These are phyloP conservation scores for Yponomeuta malinellus DNA, from an alignment of 2,888 invertebrate genomes.

Conservation along the genomic window DNA sequence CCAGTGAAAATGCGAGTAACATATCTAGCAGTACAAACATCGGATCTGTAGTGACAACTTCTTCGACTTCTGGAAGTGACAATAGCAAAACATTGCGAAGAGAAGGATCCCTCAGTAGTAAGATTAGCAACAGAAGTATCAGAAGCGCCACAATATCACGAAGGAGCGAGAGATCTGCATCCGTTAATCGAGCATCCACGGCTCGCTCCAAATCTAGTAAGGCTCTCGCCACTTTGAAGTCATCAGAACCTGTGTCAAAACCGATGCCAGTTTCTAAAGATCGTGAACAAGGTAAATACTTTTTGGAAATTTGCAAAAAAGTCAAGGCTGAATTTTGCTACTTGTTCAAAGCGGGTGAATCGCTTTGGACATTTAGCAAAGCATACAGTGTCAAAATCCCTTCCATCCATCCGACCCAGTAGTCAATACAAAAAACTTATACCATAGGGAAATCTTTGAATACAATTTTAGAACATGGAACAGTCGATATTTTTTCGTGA, in stretches of 20 bases:
- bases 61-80: slow-evolving; percentile 66
- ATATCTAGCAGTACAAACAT: slow-evolving; percentile 61
- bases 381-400: not conserved
- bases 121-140: slow-evolving; percentile 55
- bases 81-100: slow-evolving; percentile 53
- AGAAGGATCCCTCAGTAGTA: slow-evolving; percentile 57
- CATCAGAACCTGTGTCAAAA: slow-evolving; percentile 69
- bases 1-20: slow-evolving; percentile 62
- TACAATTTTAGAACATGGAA: too few relatives aligned
- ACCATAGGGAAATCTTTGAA: too few relatives aligned
- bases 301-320: too few relatives aligned
- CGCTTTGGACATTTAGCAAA: too few relatives aligned
- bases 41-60: slow-evolving; percentile 61
- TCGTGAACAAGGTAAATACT: slow-evolving; percentile 78
- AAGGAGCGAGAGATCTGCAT: slow-evolving; percentile 61
- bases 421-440: not conserved
- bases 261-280: slow-evolving; percentile 75
- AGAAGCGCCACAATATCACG: slow-evolving; percentile 69
- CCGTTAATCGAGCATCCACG: slow-evolving; percentile 77
- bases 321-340: too few relatives aligned
- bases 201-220: slow-evolving; percentile 77
- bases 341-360: too few relatives aligned
- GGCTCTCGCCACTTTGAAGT: slow-evolving; percentile 60
- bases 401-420: not conserved
- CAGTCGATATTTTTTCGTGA: not conserved